Evolutionary conservation across 1,140 invertebrate genomes (phyloP), one percentile per base, ranked within the genome.

Genomic region (Calephelis nemesis): DNA sequence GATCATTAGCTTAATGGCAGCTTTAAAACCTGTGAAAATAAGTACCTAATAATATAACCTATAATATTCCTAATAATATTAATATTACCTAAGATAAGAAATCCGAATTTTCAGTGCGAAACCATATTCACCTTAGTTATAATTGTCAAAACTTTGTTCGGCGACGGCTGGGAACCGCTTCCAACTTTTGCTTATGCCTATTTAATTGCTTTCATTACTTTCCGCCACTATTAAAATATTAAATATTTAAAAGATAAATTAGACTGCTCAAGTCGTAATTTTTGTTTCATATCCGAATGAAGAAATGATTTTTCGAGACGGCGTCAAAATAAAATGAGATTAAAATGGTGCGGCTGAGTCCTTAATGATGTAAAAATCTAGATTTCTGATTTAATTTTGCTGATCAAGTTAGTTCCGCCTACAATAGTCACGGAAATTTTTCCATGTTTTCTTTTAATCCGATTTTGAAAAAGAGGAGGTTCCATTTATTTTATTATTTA

Each of bases 191-290:
- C 54, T 60, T 60, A 60, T 60, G 54, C 54, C 54, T 60, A 60
- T 60, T 60, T 60, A 60, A 60, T 60, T 60, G 54, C 54, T 60
- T 40, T 60, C 54, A 60, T 60, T 60, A 60, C 54, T 60, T 60
- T 60, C 54, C 54, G 54, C 54, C 54, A 60, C 54, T 58, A 58
- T 58, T 58, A 58, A 58, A 30, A 58, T 58, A 58, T 58, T n/a
- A n/a, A n/a, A n/a, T n/a, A n/a, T n/a, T n/a, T n/a, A n/a, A n/a
- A n/a, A 58, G 52, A 58, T 58, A 58, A 58, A 58, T 58, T 58
- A 58, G 52, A 58, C 52, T 58, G 52, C 52, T 58, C 52, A 58
- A 58, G 19, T 58, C 52, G 52, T 58, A 58, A 11, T 30, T 58
- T 52, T 54, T 54, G 19, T 54, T 54, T 58, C 30, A 58, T 58